Percentiles rank a stretch among this genome's conserved stretches.
phyloP scores from a whole-genome alignment of 2,113 vertebrate species.

The Ifrita kowaldi region DNA sequence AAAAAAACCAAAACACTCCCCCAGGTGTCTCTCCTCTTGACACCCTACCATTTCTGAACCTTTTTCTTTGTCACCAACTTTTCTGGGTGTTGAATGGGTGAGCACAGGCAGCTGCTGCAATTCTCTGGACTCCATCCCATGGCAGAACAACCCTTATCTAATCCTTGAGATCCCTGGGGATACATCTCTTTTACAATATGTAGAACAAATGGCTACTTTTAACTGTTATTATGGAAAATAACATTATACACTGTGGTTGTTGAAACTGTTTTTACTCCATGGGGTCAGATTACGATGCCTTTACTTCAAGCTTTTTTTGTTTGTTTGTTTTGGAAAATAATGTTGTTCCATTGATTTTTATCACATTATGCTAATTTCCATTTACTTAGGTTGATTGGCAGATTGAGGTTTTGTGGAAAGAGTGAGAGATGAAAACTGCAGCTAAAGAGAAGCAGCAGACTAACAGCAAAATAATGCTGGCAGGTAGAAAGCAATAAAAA shows the following conservation, averaged over 20 bases:
- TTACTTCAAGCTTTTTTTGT: background rate
- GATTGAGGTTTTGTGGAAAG: background rate
- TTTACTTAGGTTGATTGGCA: background rate
- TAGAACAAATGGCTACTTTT: background rate
- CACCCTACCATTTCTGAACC: background rate
- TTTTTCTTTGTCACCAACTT: background rate
- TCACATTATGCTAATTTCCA: background rate
- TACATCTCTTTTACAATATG: background rate
- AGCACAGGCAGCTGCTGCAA: background rate
- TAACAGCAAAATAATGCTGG: background rate
- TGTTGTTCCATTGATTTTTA: background rate
- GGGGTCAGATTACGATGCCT: accelerated
- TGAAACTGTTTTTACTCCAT: background rate
- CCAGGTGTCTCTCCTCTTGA: background rate
- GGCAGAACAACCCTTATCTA: background rate
- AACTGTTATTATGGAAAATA: background rate
- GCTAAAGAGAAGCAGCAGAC: background rate
- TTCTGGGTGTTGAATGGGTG: background rate
- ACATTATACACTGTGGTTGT: background rate
- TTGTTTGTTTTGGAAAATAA: background rate
- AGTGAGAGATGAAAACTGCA: background rate
- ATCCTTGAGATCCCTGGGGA: background rate
- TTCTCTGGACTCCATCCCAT: background rate
- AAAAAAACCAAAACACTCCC: accelerated
- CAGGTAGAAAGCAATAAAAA: background rate